Percentiles rank a stretch among this genome's conserved stretches.
phyloP scores from a whole-genome alignment of 2,797 vertebrate species.

The Brotula barbata region DNA sequence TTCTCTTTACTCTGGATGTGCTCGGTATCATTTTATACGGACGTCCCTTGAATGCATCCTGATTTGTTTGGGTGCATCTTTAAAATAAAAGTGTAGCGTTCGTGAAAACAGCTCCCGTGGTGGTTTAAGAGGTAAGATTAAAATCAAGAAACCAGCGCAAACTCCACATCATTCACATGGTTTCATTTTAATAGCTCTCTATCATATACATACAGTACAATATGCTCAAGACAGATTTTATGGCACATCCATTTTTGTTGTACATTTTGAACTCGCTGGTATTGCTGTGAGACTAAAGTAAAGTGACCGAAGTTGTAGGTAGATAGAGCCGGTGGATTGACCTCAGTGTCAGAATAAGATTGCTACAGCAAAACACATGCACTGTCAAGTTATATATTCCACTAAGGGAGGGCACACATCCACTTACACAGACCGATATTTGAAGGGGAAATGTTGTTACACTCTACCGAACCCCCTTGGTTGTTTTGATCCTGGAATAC shows the following conservation, averaged over 20 bases:
- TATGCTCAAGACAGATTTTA: constrained; percentile 76
- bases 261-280: constrained; percentile 77
- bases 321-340: constrained; percentile 61
- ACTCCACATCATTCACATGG: neutral
- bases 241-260: constrained; percentile 77
- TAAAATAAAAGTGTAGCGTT: too few relatives aligned
- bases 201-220: constrained; percentile 80
- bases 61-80: too few relatives aligned
- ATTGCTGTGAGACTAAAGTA: constrained; percentile 77
- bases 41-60: too few relatives aligned
- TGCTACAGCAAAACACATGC: constrained; percentile 78
- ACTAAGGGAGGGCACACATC: constrained; percentile 66
- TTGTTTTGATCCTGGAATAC: constrained; percentile 63
- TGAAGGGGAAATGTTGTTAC: constrained; percentile 42
- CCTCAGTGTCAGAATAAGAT: constrained; percentile 58
- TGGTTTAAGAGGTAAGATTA: too few relatives aligned
- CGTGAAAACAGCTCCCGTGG: too few relatives aligned
- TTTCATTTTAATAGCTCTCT: constrained; percentile 76
- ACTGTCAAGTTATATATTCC: constrained; percentile 75
- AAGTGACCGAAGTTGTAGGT: constrained; percentile 63
- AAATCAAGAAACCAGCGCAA: neutral
- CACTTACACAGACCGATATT: constrained; percentile 68
- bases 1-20: too few relatives aligned
- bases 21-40: too few relatives aligned
- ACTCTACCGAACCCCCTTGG: constrained; percentile 45